Conservation (phyloP, 1,140 invertebrate species). For the Onthophagus taurus region DNA sequence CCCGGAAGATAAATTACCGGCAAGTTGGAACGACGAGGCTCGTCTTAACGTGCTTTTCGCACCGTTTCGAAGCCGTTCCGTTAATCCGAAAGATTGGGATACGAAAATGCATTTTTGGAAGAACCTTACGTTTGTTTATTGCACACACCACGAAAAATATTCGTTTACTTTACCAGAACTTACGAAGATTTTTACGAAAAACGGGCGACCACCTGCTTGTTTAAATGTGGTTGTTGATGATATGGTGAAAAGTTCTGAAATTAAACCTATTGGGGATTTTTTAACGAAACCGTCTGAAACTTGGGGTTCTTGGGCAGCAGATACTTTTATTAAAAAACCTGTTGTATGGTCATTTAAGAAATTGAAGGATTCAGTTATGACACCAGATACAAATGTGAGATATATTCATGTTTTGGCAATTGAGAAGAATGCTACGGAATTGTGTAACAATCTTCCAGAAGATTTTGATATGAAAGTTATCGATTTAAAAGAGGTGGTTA, state of each 20-base stretch:
- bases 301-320: conserved; percentile 36
- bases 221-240: conserved; percentile 35
- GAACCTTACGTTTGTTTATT: conserved; percentile 37
- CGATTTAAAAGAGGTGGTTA: conserved; percentile 23
- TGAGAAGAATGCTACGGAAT: conserved; percentile 17
- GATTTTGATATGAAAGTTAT: conserved; percentile 29
- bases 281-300: conserved; percentile 22
- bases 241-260: conserved; percentile 32
- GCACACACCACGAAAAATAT: conserved; percentile 30
- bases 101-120: conserved; percentile 44
- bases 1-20: conserved; percentile 32
- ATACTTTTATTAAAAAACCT: conserved; percentile 34
- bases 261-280: conserved; percentile 30
- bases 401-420: conserved; percentile 27
- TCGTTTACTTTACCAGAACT: conserved; percentile 33
- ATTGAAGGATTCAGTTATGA: conserved; percentile 27
- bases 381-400: conserved; percentile 7
- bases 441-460: conserved; percentile 18
- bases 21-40: conserved; percentile 39
- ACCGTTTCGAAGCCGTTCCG: conserved; percentile 36
- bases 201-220: conserved; percentile 37
- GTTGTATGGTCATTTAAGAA: conserved; percentile 36
- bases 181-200: conserved; percentile 34
- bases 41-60: conserved; percentile 42
- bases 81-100: conserved; percentile 44